phyloP scores from a whole-genome alignment of 2,113 vertebrate genomes.

The Raja brachyura region DNA sequence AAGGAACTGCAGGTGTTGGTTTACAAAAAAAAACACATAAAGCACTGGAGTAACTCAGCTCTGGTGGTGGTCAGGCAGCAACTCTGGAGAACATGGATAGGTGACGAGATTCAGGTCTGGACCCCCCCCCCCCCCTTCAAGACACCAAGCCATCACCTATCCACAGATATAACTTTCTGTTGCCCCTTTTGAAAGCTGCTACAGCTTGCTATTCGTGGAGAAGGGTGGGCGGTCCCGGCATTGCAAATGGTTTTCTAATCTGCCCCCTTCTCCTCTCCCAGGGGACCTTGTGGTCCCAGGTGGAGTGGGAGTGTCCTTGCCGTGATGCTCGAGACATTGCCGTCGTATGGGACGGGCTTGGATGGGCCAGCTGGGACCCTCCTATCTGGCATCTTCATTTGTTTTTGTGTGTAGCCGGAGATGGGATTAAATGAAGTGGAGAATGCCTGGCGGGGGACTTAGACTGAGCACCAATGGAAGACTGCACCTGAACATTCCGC shows the following conservation, averaged over 20 bases:
- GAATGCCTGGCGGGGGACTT: neutral
- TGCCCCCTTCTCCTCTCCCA: neutral
- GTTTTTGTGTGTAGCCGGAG: neutral
- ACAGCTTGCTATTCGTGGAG: neutral
- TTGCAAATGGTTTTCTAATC: neutral
- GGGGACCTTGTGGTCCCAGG: neutral
- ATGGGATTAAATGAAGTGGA: neutral
- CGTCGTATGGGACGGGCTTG: neutral
- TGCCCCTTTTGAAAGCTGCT: neutral
- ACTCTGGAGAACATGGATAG: no score
- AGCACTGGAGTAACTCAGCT: no score
- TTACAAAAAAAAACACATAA: no score
- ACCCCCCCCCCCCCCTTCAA: no score
- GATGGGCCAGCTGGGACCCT: neutral
- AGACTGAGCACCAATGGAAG: neutral
- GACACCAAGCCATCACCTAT: no score
- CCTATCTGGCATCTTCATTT: neutral
- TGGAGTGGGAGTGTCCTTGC: neutral
- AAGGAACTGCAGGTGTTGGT: no score
- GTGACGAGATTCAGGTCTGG: no score
- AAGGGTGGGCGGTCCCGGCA: neutral
- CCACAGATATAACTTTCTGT: neutral
- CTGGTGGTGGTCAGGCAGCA: no score
- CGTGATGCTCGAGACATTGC: neutral
- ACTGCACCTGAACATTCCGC: neutral